phyloP scores from a whole-genome alignment of 2,113 vertebrate genomes.

The Leucoraja erinaceus region DNA sequence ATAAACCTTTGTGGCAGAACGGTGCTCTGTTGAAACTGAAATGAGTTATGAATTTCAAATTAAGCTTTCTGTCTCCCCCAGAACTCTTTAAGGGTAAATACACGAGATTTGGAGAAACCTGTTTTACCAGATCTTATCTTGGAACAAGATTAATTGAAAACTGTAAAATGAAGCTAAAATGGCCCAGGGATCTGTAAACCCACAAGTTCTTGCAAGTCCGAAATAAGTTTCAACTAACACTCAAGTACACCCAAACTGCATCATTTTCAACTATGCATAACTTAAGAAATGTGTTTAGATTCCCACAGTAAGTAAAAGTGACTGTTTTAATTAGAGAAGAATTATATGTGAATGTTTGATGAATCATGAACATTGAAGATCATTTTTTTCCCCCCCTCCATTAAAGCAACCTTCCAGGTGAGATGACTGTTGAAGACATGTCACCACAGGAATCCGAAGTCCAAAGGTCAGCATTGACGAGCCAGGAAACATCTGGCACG shows the following conservation, averaged over 20 bases:
- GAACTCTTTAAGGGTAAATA: background rate
- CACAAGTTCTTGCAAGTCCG: slow-evolving; percentile 24
- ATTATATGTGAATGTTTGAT: background rate
- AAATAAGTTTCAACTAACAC: background rate
- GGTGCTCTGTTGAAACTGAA: background rate
- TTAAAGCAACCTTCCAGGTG: slow-evolving; percentile 13
- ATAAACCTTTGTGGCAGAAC: background rate
- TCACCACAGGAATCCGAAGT: slow-evolving; percentile 31
- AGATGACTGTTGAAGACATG: slow-evolving; percentile 34
- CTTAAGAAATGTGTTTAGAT: background rate
- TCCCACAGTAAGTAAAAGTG: background rate
- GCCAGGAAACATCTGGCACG: slow-evolving; percentile 4
- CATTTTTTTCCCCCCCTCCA: background rate
- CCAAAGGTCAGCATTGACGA: background rate
- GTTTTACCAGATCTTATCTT: slow-evolving; percentile 10
- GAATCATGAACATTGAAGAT: background rate
- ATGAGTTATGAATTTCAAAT: slow-evolving; percentile 3
- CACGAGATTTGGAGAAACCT: slow-evolving; percentile 20
- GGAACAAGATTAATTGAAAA: slow-evolving; percentile 19
- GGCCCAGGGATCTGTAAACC: background rate
- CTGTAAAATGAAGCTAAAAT: slow-evolving; percentile 32
- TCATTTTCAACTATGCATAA: background rate
- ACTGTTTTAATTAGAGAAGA: background rate
- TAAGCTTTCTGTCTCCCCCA: background rate
- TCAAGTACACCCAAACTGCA: background rate